These are phyloP conservation scores for Apamea sordens DNA, from an alignment of 2,888 invertebrate genomes.

Conservation along the genomic window DNA sequence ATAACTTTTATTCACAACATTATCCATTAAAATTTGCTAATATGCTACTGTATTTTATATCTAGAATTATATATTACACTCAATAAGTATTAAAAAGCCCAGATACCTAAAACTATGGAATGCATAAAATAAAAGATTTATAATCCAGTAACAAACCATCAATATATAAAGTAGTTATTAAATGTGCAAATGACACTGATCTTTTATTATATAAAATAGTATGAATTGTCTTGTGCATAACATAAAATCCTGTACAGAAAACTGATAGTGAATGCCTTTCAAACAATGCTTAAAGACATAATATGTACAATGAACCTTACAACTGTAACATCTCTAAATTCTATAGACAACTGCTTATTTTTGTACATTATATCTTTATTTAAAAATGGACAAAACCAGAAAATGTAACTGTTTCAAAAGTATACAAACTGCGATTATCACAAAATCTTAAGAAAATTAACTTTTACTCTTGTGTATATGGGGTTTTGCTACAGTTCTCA, in stretches of 20 bases:
- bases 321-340: constrained; percentile 38
- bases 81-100: constrained; percentile 63
- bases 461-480: constrained; percentile 23
- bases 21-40: constrained; percentile 60
- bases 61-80: constrained; percentile 52
- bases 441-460: constrained; percentile 11
- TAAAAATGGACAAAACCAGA: constrained; percentile 32
- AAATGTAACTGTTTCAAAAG: constrained; percentile 25
- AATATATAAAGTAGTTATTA: constrained; percentile 30
- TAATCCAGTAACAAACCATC: constrained; percentile 43
- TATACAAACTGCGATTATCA: constrained; percentile 41
- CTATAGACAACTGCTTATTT: constrained; percentile 54
- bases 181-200: constrained; percentile 31
- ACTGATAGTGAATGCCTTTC: constrained; percentile 25
- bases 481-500: constrained; percentile 56
- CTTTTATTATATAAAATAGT: constrained; percentile 12
- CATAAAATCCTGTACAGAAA: constrained; percentile 22
- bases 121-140: constrained; percentile 53
- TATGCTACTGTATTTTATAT: constrained; percentile 52
- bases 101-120: constrained; percentile 63
- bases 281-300: constrained; percentile 26
- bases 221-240: constrained; percentile 41
- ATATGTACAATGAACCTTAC: constrained; percentile 37
- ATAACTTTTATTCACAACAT: constrained; percentile 65
- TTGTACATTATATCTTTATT: constrained; percentile 58